phyloP scores from a whole-genome alignment of 2,797 vertebrate species.

The Myotis pilosus region DNA sequence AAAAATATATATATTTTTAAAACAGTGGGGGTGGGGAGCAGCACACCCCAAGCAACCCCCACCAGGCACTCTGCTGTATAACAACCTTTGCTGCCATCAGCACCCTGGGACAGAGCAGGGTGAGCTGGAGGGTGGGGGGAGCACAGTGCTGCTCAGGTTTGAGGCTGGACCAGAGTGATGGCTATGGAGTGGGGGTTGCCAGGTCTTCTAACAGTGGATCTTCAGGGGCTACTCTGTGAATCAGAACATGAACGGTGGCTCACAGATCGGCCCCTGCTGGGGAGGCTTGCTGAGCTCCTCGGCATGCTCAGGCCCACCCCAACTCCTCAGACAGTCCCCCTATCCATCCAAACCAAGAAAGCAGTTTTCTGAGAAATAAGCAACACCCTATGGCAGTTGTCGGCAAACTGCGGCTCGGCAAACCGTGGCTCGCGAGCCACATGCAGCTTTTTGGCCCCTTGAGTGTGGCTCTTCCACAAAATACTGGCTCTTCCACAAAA shows the following conservation, averaged over 20 bases:
- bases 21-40: background rate
- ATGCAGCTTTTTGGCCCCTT: too few species aligned
- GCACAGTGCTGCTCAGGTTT: background rate
- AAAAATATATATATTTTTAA: too few species aligned
- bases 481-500: too few species aligned
- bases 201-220: background rate
- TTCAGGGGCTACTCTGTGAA: background rate
- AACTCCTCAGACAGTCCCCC: background rate
- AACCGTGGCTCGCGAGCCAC: too few species aligned
- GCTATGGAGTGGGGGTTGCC: too few species aligned
- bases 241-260: fast-evolving
- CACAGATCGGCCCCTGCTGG: background rate
- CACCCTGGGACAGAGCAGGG: background rate
- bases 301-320: background rate
- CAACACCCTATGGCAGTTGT: background rate
- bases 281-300: background rate
- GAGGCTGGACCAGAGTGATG: background rate
- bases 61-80: background rate
- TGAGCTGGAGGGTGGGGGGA: too few species aligned
- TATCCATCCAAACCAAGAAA: background rate
- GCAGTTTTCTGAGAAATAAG: background rate
- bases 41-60: background rate
- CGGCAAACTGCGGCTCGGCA: too few species aligned
- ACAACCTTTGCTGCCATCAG: background rate
- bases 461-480: too few species aligned